phyloP scores from a whole-genome alignment of 2,113 vertebrate species.

The Merops nubicus region DNA sequence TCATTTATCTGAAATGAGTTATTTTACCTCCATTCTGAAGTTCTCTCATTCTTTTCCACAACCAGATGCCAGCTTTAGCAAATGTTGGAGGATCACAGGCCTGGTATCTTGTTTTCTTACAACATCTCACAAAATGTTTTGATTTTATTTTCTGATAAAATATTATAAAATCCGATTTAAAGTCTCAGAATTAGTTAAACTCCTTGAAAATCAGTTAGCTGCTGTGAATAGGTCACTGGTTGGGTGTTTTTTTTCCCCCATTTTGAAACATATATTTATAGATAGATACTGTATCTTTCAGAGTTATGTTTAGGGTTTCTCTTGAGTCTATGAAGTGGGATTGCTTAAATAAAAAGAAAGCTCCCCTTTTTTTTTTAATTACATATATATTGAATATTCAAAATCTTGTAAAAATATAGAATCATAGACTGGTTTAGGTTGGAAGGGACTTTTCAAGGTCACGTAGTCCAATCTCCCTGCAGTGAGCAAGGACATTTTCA shows the following conservation, averaged over 20 bases:
- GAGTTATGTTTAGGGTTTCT: neutral
- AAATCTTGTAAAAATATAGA: neutral
- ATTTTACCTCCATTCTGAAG: neutral
- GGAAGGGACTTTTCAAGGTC: neutral
- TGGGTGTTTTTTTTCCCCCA: neutral
- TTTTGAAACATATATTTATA: neutral
- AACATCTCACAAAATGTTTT: neutral
- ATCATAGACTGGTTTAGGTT: neutral
- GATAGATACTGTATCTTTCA: neutral
- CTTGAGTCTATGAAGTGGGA: neutral
- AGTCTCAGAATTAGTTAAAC: neutral
- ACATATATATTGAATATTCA: neutral
- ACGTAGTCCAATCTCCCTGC: neutral
- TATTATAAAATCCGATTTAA: neutral
- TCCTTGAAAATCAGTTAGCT: neutral
- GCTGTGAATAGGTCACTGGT: neutral
- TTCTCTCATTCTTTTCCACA: neutral
- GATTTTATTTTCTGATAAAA: neutral
- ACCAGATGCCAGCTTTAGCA: neutral
- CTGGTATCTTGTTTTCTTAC: neutral
- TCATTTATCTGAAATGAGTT: neutral
- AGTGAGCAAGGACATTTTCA: neutral
- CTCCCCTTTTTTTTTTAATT: neutral
- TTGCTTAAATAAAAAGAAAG: neutral
- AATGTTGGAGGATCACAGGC: neutral